Evolutionary conservation across 2,113 vertebrate species (phyloP), one percentile per base, ranked within the genome.

Genomic region (Pachyramphus minor): DNA sequence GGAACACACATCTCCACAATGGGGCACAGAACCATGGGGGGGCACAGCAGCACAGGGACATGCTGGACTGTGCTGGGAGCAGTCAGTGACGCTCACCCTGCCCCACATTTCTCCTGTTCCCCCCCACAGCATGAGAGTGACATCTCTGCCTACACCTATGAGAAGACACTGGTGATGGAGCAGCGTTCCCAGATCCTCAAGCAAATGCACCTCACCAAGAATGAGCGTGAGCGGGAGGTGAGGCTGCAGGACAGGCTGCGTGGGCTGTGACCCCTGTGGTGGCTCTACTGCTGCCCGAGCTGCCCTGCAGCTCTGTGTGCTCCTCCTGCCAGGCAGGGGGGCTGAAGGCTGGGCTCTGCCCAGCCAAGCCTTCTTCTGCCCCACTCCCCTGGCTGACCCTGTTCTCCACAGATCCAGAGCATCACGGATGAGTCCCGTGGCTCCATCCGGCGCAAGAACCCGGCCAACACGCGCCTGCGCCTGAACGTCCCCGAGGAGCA

Each of bases 81-180:
- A 41, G 37, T 17, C 31, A 8, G 21, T 53, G 69, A 30, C 62
- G n/a, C 53, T 76, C 18, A 31, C 13, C 20, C 14, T 62, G n/a
- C 41, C 39, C 41, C 42, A 14, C 0, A 24, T 72, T 80, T 59
- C 49, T 91, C 12, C 67, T 69, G 3, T 37, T 33, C 8, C 2
- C 30, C 30, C 28, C 68, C 35, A 6, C 85, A 99, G 99, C 99
- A 99, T 1, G 99, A 99, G 97, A 99, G 99, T 0, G 99, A 99
- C 97, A 99, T 99, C 96, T 99, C 99, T 0, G 99, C 99, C 85
- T 99, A 99, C 97, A 99, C 99, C 31, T 99, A 99, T 2, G 99
- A 99, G 98, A 99, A 99, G 98, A 99, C 99, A 0, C 87, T 99
- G 96, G 98, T 99, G 97, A 99, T 99, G 99, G 99, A 99, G 93